These are phyloP conservation scores for Meloidogyne chitwoodi DNA, from an alignment of 1,140 invertebrate genomes.

Conservation along the genomic window DNA sequence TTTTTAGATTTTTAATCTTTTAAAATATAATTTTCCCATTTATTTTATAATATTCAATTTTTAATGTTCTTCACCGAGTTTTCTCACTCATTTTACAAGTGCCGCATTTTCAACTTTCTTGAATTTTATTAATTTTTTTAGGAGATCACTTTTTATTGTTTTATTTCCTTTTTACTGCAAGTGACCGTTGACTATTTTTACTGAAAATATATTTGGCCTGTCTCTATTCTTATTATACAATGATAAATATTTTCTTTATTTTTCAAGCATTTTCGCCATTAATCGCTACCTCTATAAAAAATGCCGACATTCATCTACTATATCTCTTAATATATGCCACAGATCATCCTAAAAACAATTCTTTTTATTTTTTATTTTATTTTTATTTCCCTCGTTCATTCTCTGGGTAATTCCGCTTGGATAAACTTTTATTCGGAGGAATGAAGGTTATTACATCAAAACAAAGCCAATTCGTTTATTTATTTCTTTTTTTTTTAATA, in stretches of 20 bases:
- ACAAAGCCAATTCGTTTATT: neutral
- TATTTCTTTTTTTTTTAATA: too few relatives aligned
- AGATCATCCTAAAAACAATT: neutral
- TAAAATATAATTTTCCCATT: too few relatives aligned
- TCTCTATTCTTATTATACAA: neutral
- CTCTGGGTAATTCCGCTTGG: neutral
- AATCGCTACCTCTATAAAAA: neutral
- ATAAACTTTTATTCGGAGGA: neutral
- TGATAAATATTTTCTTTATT: neutral
- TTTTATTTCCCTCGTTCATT: neutral
- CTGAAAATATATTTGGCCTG: neutral
- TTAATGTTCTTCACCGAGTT: neutral
- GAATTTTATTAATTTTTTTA: neutral
- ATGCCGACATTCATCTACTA: neutral
- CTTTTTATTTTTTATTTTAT: neutral
- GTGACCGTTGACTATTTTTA: neutral
- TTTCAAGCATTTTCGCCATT: neutral
- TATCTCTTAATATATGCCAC: neutral
- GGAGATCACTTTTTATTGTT: neutral
- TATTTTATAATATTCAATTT: too few relatives aligned
- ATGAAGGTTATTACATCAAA: neutral
- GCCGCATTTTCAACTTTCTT: neutral
- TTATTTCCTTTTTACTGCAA: neutral
- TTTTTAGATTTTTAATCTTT: too few relatives aligned
- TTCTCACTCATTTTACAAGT: neutral